A percentile compares a stretch with the other conserved stretches of the same genome.
These are phyloP conservation scores for Amaurobius ferox DNA, from an alignment of 2,888 invertebrate species.

Conservation along the genomic window DNA sequence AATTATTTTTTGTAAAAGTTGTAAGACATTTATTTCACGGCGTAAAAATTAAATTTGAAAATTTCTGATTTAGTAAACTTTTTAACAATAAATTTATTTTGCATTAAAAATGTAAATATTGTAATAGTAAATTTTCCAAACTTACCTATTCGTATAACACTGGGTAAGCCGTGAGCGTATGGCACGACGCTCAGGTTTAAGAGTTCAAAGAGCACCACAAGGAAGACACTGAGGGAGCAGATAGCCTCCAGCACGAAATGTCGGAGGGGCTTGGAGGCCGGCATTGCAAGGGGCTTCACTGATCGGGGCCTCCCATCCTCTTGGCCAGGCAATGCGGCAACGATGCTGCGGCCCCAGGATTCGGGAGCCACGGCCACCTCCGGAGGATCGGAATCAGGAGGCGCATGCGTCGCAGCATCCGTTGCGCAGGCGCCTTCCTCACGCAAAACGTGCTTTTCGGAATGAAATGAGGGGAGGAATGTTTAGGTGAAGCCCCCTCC, in stretches of 20 bases:
- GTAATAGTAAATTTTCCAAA: too few species aligned
- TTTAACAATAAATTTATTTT: too few species aligned
- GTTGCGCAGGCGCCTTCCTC: slow-evolving; percentile 22
- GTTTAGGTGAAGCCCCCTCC: background rate
- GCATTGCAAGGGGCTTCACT: slow-evolving; percentile 44
- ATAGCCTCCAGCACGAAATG: slow-evolving; percentile 54
- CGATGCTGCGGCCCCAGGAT: slow-evolving; percentile 50
- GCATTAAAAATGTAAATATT: too few species aligned
- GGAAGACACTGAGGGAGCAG: slow-evolving; percentile 53
- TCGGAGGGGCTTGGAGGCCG: slow-evolving; percentile 33
- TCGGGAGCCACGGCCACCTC: slow-evolving; percentile 20
- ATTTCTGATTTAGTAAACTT: too few species aligned
- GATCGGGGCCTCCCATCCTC: slow-evolving; percentile 49
- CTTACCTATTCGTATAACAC: slow-evolving; percentile 56
- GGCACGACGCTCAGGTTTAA: slow-evolving; percentile 12
- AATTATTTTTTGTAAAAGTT: too few species aligned
- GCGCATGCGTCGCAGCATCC: background rate
- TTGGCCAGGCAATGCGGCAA: slow-evolving; percentile 62
- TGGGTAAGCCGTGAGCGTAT: slow-evolving; percentile 41
- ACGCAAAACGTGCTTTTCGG: slow-evolving; percentile 21
- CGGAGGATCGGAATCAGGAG: background rate
- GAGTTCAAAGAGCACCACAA: slow-evolving; percentile 58
- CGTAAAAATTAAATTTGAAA: too few species aligned
- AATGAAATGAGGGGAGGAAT: slow-evolving; percentile 2
- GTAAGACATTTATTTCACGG: too few species aligned